These are phyloP conservation scores for Microcaecilia unicolor DNA, from an alignment of 2,797 vertebrate genomes.

Conservation along the genomic window DNA sequence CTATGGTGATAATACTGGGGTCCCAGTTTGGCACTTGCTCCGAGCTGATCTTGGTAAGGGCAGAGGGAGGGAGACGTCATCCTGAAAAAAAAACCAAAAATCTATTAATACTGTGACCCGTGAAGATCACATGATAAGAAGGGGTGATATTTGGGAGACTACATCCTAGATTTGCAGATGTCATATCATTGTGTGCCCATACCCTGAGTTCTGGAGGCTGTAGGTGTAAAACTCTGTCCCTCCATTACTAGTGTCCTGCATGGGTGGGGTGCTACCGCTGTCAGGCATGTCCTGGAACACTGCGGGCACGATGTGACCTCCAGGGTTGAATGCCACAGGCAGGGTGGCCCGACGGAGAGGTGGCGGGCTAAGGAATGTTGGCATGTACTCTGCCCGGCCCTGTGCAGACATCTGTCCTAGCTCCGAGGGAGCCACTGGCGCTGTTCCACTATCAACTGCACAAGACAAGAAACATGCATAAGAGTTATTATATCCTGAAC, in stretches of 20 bases:
- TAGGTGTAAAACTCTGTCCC: conserved; percentile 31
- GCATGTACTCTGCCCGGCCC: conserved; percentile 41
- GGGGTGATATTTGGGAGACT: too few species aligned
- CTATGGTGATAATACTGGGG: conserved; percentile 35
- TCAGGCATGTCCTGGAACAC: conserved; percentile 51
- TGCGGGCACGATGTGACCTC: conserved; percentile 34
- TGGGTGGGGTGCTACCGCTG: conserved; percentile 33
- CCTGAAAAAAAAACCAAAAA: conserved; percentile 20
- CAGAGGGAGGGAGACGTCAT: conserved; percentile 5
- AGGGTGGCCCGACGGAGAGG: conserved; percentile 73
- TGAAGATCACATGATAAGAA: too few species aligned
- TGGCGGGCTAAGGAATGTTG: conserved; percentile 77
- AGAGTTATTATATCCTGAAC: too few species aligned
- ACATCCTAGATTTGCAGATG: too few species aligned
- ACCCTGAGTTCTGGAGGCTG: conserved; percentile 49
- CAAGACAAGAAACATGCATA: too few species aligned
- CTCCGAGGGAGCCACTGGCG: too few species aligned
- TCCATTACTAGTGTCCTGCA: conserved; percentile 29
- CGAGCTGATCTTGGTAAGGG: conserved; percentile 29
- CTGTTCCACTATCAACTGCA: too few species aligned
- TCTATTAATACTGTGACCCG: too few species aligned
- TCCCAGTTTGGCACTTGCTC: conserved; percentile 15
- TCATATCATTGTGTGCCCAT: conserved; percentile 9
- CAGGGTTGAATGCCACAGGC: conserved; percentile 44
- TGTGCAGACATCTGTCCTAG: too few species aligned